Evolutionary conservation across 2,797 vertebrate species (phyloP).

Genomic region (Centroberyx gerrardi): DNA sequence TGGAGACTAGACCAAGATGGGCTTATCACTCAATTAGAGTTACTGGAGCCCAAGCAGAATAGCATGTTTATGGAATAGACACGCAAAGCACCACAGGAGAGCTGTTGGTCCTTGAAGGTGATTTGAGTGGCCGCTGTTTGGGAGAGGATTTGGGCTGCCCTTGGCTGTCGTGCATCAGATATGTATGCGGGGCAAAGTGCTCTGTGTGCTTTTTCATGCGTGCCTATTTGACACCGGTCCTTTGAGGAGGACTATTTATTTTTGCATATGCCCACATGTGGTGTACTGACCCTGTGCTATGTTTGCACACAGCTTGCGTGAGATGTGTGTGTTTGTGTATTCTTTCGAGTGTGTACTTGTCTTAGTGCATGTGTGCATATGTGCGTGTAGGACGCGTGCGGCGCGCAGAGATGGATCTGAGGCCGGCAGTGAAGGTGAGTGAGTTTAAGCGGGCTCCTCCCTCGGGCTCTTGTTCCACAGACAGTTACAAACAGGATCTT

Average conservation of each 20-base stretch:
- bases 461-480: constrained; percentile 82
- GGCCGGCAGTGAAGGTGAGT: constrained; percentile 83
- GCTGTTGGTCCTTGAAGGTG: constrained; percentile 78
- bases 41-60: constrained; percentile 45
- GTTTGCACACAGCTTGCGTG: constrained; percentile 63
- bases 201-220: constrained; percentile 74
- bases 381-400: constrained; percentile 63
- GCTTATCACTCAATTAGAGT: constrained; percentile 45
- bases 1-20: constrained; percentile 11
- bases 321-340: constrained; percentile 24
- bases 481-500: constrained; percentile 86
- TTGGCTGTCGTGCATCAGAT: constrained; percentile 69
- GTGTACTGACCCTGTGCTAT: constrained; percentile 69
- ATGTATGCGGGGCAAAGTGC: constrained; percentile 68
- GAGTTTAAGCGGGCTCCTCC: constrained; percentile 82
- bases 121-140: constrained; percentile 51
- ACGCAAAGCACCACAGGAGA: constrained; percentile 57
- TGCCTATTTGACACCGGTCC: constrained; percentile 74
- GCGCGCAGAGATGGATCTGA: constrained; percentile 72
- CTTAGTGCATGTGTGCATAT: constrained; percentile 58
- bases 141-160: constrained; percentile 66
- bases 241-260: constrained; percentile 73
- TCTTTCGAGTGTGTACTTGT: constrained; percentile 39
- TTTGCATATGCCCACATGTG: constrained; percentile 74
- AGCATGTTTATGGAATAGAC: constrained; percentile 63